Evolutionary conservation across 2,888 invertebrate genomes (phyloP).

Genomic region (Microdon myrmicae): DNA sequence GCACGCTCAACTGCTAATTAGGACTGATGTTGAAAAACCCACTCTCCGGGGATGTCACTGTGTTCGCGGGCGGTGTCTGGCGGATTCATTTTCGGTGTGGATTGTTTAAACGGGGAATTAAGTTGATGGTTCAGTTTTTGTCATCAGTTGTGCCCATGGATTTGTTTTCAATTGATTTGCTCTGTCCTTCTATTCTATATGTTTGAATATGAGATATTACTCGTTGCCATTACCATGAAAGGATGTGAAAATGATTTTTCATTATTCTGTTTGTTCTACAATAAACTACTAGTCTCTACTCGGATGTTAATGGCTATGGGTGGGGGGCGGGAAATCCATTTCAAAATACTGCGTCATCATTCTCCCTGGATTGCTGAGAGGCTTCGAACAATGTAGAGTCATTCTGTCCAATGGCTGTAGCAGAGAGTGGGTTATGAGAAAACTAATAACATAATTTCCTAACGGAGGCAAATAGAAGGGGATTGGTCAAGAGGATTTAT

Average conservation of each 20-base stretch:
- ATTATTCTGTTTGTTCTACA: conserved; percentile 3
- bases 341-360: conserved; percentile 6
- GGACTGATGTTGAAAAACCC: conserved; percentile 5
- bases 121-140: conserved; percentile 19
- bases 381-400: conserved; percentile 23
- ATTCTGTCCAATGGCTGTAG: conserved; percentile 17
- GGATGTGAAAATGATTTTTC: conserved; percentile 15
- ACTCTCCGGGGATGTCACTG: no score
- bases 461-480: conserved; percentile 15
- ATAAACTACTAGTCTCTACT: conserved; percentile 14
- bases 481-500: conserved; percentile 22
- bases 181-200: conserved; percentile 5
- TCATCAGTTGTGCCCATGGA: no score
- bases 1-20: conserved; percentile 5
- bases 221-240: no score
- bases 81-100: not conserved
- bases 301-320: conserved; percentile 5
- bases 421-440: conserved; percentile 17
- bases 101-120: conserved; percentile 8
- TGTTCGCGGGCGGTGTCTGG: conserved; percentile 8
- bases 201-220: conserved; percentile 5
- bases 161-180: no score
- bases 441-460: conserved; percentile 49
- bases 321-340: conserved; percentile 16
- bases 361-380: conserved; percentile 36